Conservation (phyloP, 1,140 invertebrate species). For the Bombus vancouverensis region DNA sequence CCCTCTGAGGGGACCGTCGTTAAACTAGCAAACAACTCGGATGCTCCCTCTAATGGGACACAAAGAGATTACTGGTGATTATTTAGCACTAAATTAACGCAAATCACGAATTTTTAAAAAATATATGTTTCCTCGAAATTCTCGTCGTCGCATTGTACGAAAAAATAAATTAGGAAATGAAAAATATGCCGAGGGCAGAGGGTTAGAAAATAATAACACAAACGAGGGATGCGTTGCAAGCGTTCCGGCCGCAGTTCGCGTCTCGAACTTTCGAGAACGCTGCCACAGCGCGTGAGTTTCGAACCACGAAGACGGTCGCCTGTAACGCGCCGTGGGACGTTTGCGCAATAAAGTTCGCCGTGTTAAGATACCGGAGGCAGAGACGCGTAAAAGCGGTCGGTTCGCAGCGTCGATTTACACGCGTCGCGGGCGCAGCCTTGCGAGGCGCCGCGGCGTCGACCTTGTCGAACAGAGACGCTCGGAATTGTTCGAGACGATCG, state of each 20-base stretch:
- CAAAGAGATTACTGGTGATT: no score
- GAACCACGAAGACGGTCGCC: neutral
- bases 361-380: neutral
- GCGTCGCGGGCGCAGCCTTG: conserved; percentile 65
- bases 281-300: neutral
- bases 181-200: no score
- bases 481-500: conserved; percentile 61
- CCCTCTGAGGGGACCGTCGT: no score
- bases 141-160: no score
- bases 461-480: conserved; percentile 68
- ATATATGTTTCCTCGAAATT: no score
- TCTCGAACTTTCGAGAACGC: conserved; percentile 27
- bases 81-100: no score
- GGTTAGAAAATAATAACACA: no score
- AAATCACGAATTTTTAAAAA: no score
- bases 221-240: neutral
- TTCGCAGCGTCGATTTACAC: conserved; percentile 60
- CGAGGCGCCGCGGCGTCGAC: conserved; percentile 75
- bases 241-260: neutral
- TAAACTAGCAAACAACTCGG: no score
- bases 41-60: no score
- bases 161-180: no score
- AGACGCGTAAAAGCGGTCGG: conserved; percentile 51
- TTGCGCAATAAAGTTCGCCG: conserved; percentile 50
- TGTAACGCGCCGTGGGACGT: conserved; percentile 24